Conservation (phyloP, 2,888 invertebrate species). For the Zaprionus bogoriensis region DNA sequence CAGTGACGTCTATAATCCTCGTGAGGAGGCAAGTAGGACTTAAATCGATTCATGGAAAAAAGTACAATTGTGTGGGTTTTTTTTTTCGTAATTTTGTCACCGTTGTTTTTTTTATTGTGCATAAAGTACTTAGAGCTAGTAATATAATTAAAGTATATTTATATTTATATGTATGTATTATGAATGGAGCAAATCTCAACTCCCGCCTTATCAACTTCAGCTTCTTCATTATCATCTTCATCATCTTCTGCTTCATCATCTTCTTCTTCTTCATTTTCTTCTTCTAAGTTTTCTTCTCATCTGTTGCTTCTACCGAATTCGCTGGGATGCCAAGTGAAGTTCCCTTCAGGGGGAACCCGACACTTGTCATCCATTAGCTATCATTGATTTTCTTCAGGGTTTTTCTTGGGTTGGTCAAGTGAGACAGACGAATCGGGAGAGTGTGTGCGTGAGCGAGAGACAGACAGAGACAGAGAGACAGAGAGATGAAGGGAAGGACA, state of each 20-base stretch:
- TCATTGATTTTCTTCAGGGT: constrained; percentile 47
- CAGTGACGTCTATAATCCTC: constrained; percentile 31
- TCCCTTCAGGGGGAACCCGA: constrained; percentile 59
- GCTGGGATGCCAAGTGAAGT: constrained; percentile 58
- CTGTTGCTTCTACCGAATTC: constrained; percentile 42
- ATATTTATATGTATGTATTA: constrained; percentile 66
- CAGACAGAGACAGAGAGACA: constrained; percentile 3
- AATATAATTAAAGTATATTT: constrained; percentile 77
- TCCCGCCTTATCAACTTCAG: constrained; percentile 58
- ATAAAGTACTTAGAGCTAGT: constrained; percentile 80
- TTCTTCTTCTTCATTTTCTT: constrained; percentile 14
- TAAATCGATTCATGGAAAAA: not conserved
- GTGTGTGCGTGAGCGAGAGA: constrained; percentile 18
- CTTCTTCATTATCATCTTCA: constrained; percentile 20
- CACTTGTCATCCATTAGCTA: constrained; percentile 69
- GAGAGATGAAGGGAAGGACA: constrained; percentile 28
- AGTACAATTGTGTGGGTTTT: constrained; percentile 29
- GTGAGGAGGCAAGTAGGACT: constrained; percentile 20
- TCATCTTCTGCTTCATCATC: constrained; percentile 4
- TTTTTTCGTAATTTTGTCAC: constrained; percentile 82
- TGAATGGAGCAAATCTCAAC: constrained; percentile 62
- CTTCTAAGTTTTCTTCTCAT: constrained; percentile 25
- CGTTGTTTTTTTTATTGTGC: constrained; percentile 82
- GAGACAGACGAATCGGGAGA: constrained; percentile 38
- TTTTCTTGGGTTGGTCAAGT: constrained; percentile 33